Conservation (phyloP, 2,113 vertebrate genomes). For the Pteropus alecto region DNA sequence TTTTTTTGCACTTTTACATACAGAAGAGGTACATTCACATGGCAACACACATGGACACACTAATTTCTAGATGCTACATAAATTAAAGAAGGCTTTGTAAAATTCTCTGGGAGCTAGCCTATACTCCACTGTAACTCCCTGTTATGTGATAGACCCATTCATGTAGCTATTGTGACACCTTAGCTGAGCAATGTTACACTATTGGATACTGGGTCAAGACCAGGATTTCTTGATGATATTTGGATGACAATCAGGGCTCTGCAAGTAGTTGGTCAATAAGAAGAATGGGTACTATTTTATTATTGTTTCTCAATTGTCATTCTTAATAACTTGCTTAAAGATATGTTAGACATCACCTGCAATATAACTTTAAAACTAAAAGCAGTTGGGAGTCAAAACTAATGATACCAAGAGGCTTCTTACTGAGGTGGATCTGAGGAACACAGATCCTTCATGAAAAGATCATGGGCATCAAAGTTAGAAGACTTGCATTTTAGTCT, state of each 20-base stretch:
- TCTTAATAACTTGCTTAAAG: not conserved
- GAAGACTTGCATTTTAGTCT: not conserved
- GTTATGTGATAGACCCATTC: not conserved
- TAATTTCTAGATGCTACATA: not conserved
- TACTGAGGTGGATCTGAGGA: not conserved
- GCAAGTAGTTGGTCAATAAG: not conserved
- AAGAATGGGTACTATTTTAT: not conserved
- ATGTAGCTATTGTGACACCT: not conserved
- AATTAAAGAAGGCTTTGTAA: not conserved
- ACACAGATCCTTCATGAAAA: not conserved
- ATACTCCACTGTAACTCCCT: not conserved
- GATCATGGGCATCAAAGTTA: not conserved
- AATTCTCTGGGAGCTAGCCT: not conserved
- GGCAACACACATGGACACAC: not conserved
- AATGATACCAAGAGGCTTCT: not conserved
- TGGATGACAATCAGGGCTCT: not conserved
- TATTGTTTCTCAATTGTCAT: not conserved
- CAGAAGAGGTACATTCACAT: not conserved
- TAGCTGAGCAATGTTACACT: not conserved
- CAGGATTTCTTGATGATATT: not conserved
- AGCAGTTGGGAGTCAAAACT: not conserved
- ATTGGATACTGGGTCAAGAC: not conserved
- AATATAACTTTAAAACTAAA: not conserved
- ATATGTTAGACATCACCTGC: not conserved
- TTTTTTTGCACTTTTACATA: not conserved